A percentile compares a stretch with the other conserved stretches of the same genome.
Conservation (phyloP, 1,140 invertebrate genomes). For the Platorchestia sp. region DNA sequence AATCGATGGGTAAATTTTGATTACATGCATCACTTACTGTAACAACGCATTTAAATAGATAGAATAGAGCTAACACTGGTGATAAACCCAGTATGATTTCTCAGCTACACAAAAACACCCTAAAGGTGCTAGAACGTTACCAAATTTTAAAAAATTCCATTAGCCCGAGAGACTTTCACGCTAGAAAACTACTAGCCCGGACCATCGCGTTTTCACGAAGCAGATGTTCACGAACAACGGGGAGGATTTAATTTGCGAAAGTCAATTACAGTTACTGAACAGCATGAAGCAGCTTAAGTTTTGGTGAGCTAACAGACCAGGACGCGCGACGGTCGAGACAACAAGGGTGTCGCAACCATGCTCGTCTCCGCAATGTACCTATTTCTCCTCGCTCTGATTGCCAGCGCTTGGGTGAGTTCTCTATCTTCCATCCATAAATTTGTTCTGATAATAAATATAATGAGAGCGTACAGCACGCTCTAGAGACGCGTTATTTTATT, state of each 20-base stretch:
- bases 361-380: not conserved
- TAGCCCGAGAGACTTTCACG: not conserved
- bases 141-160: not conserved
- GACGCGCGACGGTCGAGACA: not conserved
- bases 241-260: not conserved
- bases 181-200: not conserved
- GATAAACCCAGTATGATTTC: not conserved
- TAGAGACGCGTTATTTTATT: not conserved
- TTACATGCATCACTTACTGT: not conserved
- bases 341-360: not conserved
- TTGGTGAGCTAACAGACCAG: not conserved
- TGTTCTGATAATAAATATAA: not conserved
- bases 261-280: slow-evolving; percentile 4
- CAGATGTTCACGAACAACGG: not conserved
- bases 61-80: not conserved
- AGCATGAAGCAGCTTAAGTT: not conserved
- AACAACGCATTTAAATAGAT: not conserved
- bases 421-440: not conserved
- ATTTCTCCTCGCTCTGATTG: not conserved
- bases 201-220: not conserved
- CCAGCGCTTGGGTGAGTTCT: not conserved
- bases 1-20: not conserved
- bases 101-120: not conserved
- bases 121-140: not conserved
- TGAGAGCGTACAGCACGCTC: too few relatives aligned